Conservation (phyloP, 2,888 invertebrate species). For the Stenurella melanura region DNA sequence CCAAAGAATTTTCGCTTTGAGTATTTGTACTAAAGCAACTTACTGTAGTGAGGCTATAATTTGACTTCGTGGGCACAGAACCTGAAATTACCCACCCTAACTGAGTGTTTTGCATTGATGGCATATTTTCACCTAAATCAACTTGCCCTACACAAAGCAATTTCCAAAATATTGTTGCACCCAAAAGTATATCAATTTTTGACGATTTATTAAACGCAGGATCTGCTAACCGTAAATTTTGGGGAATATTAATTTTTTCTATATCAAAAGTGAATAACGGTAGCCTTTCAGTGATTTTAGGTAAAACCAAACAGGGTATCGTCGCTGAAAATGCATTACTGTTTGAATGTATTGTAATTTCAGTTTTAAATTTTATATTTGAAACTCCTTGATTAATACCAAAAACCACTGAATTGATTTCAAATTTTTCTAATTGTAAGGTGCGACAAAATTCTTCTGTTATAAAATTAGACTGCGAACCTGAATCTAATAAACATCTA, state of each 20-base stretch:
- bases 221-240: constrained; percentile 42
- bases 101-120: constrained; percentile 33
- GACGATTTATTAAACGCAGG: constrained; percentile 34
- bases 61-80: not conserved
- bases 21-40: not conserved
- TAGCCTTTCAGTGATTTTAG: constrained; percentile 36
- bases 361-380: constrained; percentile 13
- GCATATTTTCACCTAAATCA: constrained; percentile 27
- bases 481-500: constrained; percentile 42
- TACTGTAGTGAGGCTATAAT: not conserved
- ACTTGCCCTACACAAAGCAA: constrained; percentile 35
- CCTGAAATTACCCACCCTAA: constrained; percentile 41
- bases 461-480: constrained; percentile 42
- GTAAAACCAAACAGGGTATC: constrained; percentile 34
- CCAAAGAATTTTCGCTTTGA: too few relatives aligned
- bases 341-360: constrained; percentile 27
- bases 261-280: constrained; percentile 27
- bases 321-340: constrained; percentile 13
- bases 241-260: constrained; percentile 27
- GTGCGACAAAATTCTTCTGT: constrained; percentile 25
- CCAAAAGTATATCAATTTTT: constrained; percentile 43
- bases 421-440: constrained; percentile 29
- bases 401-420: constrained; percentile 15
- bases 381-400: constrained; percentile 31
- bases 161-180: constrained; percentile 38